phyloP scores from a whole-genome alignment of 1,140 invertebrate genomes.

The Nautilus pompilius region DNA sequence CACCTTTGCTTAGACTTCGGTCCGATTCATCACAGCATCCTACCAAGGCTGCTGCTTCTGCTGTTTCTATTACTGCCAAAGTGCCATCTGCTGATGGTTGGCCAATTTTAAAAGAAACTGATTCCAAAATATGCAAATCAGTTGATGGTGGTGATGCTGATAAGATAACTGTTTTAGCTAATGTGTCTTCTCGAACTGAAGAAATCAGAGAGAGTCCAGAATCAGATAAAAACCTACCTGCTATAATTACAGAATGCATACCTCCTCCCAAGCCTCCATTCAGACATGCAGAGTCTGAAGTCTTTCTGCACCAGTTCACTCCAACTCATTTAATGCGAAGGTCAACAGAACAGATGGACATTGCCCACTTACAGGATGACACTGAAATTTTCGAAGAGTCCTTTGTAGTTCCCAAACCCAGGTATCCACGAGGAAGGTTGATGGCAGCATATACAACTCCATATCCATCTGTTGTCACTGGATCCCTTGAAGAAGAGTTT shows the following conservation, averaged over 20 bases:
- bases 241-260: not conserved
- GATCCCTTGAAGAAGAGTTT: too few relatives aligned
- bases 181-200: not conserved
- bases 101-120: not conserved
- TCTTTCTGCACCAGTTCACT: not conserved
- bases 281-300: conserved; percentile 1
- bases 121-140: conserved; percentile 1
- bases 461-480: too few relatives aligned
- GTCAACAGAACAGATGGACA: conserved; percentile 29
- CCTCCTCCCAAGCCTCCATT: not conserved
- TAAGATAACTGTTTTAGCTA: not conserved
- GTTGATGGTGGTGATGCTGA: not conserved
- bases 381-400: conserved; percentile 21
- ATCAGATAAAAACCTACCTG: not conserved
- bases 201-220: not conserved
- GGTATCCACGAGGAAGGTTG: too few relatives aligned
- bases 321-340: conserved; percentile 19
- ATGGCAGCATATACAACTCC: too few relatives aligned
- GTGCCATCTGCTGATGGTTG: not conserved
- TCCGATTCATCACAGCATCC: not conserved
- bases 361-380: conserved; percentile 26
- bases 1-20: conserved; percentile 14
- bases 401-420: not conserved
- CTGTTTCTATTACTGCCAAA: not conserved
- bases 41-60: not conserved